Evolutionary conservation across 2,797 vertebrate genomes (phyloP).

Genomic region (Tauraco hartlaubi): DNA sequence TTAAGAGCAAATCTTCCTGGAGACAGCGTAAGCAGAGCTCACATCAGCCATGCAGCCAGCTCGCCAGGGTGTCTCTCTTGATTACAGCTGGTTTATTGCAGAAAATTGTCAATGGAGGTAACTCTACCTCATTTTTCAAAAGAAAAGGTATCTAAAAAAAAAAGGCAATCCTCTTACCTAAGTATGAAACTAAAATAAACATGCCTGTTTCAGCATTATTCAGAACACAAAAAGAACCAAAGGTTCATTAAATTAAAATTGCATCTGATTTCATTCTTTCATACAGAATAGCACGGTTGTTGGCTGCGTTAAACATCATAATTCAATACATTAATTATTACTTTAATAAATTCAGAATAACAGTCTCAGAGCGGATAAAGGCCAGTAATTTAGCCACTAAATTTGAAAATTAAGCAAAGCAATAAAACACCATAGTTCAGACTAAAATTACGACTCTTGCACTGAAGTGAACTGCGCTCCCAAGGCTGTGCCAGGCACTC

Average conservation of each 20-base stretch:
- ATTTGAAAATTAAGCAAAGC: not conserved
- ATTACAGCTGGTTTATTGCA: not conserved
- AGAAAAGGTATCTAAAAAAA: not conserved
- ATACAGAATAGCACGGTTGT: not conserved
- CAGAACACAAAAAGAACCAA: not conserved
- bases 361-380: not conserved
- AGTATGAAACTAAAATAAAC: not conserved
- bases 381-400: not conserved
- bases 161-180: not conserved
- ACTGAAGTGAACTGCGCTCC: not conserved
- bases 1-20: not conserved
- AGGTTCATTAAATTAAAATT: not conserved
- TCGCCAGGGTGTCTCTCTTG: not conserved
- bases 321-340: not conserved
- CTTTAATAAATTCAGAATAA: not conserved
- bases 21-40: not conserved
- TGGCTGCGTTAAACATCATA: not conserved
- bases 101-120: not conserved
- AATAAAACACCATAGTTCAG: not conserved
- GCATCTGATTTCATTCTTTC: not conserved
- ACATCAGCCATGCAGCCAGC: not conserved
- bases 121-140: not conserved
- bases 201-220: not conserved
- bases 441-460: not conserved
- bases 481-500: not conserved